Percentiles rank a stretch among this genome's conserved stretches.
These are phyloP conservation scores for Dugesia japonica DNA, from an alignment of 2,888 invertebrate genomes.

Conservation along the genomic window DNA sequence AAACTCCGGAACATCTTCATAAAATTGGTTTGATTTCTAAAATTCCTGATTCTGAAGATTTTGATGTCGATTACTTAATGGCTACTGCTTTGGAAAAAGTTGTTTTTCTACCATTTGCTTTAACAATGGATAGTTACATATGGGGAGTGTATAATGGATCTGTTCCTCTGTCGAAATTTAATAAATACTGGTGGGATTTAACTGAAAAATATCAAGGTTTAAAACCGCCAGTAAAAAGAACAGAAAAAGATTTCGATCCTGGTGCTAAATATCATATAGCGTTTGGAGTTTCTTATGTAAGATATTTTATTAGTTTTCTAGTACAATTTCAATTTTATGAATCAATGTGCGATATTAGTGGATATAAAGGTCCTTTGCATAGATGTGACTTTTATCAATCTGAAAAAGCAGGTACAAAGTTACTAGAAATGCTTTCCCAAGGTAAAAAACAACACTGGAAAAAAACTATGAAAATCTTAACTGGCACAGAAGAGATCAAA, in stretches of 20 bases:
- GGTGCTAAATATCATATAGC: constrained; percentile 44
- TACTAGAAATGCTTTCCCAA: constrained; percentile 44
- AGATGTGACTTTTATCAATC: constrained; percentile 38
- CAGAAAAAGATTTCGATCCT: constrained; percentile 42
- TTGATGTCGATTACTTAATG: constrained; percentile 27
- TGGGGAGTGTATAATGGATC: constrained; percentile 46
- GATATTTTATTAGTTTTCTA: constrained; percentile 39
- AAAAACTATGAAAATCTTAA: constrained; percentile 64
- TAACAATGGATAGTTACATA: constrained; percentile 49
- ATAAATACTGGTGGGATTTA: constrained; percentile 49
- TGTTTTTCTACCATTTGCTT: constrained; percentile 49
- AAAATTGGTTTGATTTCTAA: neutral
- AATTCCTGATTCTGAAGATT: neutral
- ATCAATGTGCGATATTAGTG: constrained; percentile 37
- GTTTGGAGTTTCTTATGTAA: constrained; percentile 38
- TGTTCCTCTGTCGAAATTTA: constrained; percentile 40
- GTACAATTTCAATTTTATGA: constrained; percentile 39
- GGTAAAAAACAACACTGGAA: constrained; percentile 52
- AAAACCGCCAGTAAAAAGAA: constrained; percentile 39
- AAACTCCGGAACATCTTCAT: constrained; percentile 35
- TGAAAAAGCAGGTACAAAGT: neutral
- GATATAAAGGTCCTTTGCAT: constrained; percentile 37
- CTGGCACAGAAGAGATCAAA: constrained; percentile 57
- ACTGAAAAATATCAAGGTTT: constrained; percentile 47
- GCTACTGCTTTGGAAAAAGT: constrained; percentile 48